Evolutionary conservation across 2,888 invertebrate genomes (phyloP).

Genomic region (Protonemura montana): DNA sequence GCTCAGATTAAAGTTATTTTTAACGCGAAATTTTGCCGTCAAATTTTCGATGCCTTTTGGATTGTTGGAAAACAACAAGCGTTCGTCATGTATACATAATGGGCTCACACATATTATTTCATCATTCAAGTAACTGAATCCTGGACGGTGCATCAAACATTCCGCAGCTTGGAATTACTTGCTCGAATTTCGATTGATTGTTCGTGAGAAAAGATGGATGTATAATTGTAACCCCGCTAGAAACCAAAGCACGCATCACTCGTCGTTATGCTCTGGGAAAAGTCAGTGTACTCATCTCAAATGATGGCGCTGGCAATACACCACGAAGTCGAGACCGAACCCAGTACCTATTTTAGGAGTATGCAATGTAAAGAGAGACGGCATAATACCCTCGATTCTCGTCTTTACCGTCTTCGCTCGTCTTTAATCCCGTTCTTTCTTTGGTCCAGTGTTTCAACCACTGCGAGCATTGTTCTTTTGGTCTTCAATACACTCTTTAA

Average conservation of each 20-base stretch:
- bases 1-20: slow-evolving; percentile 21
- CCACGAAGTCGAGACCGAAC: not conserved
- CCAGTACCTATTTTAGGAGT: not conserved
- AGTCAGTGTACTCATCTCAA: not conserved
- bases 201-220: not conserved
- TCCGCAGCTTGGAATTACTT: not conserved
- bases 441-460: not conserved
- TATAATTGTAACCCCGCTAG: not conserved
- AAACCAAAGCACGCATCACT: not conserved
- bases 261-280: not conserved
- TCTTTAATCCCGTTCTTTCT: not conserved
- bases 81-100: no score
- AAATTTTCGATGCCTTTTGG: no score
- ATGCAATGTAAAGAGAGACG: not conserved
- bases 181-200: not conserved
- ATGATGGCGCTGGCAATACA: not conserved
- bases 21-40: not conserved
- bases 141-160: not conserved
- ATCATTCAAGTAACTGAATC: not conserved
- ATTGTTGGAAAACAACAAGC: no score
- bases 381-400: not conserved
- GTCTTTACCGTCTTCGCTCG: not conserved
- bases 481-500: not conserved
- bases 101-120: not conserved
- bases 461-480: not conserved